Evolutionary conservation across 1,140 invertebrate genomes (phyloP).

Genomic region (Stegodyphus dumicola): DNA sequence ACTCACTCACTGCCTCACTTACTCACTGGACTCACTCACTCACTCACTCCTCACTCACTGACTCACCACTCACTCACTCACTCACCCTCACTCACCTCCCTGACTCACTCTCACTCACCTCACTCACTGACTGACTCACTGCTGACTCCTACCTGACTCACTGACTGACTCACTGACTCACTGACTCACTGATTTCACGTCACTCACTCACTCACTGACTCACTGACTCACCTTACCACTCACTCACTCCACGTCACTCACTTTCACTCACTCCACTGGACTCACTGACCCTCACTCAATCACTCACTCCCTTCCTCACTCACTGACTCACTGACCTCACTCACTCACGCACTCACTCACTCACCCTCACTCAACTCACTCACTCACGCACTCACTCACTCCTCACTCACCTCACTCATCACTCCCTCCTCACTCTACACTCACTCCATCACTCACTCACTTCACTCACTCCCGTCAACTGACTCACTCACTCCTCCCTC

Average conservation of each 20-base stretch:
- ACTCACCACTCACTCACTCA: background rate
- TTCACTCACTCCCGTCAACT: background rate
- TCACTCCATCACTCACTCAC: constrained; percentile 13
- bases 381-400: background rate
- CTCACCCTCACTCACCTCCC: too few relatives aligned
- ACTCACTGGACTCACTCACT: constrained; percentile 19
- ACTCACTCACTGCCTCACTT: too few relatives aligned
- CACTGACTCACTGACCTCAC: constrained; percentile 30
- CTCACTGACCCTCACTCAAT: constrained; percentile 23
- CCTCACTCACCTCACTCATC: background rate
- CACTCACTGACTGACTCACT: too few relatives aligned
- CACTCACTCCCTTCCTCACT: constrained; percentile 42
- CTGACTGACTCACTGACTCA: too few relatives aligned
- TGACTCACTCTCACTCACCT: too few relatives aligned
- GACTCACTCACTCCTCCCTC: background rate
- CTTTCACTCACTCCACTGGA: background rate
- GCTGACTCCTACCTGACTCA: too few relatives aligned
- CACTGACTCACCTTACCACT: background rate
- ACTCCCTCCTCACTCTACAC: constrained; percentile 2
- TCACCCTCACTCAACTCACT: constrained; percentile 18
- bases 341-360: constrained; percentile 17
- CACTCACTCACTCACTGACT: background rate
- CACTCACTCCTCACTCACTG: constrained; percentile 9
- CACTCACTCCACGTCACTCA: background rate
- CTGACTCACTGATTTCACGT: too few relatives aligned